Base-by-base conservation (phyloP, 2,888 invertebrate species). In the Oxystoma pomonae region DNA sequence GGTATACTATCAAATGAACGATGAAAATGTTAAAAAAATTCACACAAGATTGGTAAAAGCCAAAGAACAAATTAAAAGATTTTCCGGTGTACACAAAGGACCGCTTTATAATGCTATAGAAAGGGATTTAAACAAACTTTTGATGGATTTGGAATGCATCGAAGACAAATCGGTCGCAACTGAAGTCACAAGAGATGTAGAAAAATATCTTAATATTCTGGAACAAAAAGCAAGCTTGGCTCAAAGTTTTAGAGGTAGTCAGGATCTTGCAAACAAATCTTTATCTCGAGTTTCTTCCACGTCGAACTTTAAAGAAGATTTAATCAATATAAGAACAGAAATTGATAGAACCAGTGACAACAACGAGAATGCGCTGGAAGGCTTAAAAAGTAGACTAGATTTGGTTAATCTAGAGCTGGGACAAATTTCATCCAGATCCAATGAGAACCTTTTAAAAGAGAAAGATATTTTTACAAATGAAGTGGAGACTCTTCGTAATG, bases 71-170 rank as follows among this genome's bases (percentile, higher is more conserved):
- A 71, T 74, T 1, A 64, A 63, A 16, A 60, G 72, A 55, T 74
- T 73, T 65, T 67, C 69, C 16, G 74, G 74, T 1, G 67, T 70
- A 0, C 72, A 72, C 60, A 70, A 68, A 63, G 72, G 73, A 5
- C 72, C 74, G 0, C 60, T 72, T n/a, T 74, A 73, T 55, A 72
- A 71, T 21, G 63, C 67, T 20, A 65, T 74, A 16, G 74, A 74
- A 60, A 68, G 69, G 51, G 70, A 72, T 35, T 57, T 73, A 16
- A 70, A 71, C 56, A 71, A 69, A 58, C 52, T 69, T 19, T 62
- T 70, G 7, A 22, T 65, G 12, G 65, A 70, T 35, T 64, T 67
- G 1, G 68, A 69, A 17, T 61, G 66, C 49, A 58, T 71, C n/a
- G 63, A 67, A 1, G 67, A 72, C 53, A 64, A 66, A 63, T 35